Evolutionary conservation across 2,888 invertebrate genomes (phyloP).

Genomic region (Pollenia amentaria): DNA sequence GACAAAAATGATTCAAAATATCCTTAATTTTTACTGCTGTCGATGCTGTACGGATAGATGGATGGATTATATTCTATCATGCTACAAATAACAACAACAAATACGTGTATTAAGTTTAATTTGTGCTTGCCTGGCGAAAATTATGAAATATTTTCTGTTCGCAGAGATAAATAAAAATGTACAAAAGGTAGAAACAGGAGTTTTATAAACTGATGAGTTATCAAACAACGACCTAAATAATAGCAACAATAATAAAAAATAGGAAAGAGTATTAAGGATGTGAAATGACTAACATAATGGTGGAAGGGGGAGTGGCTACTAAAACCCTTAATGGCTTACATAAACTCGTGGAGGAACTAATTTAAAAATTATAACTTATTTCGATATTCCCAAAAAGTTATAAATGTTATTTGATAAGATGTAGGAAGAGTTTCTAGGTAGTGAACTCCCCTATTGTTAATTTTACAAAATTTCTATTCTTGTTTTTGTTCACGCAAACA

Average conservation of each 20-base stretch:
- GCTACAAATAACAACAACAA: conserved; percentile 32
- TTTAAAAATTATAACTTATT: too few species aligned
- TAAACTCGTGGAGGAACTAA: too few species aligned
- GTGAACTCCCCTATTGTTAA: background rate
- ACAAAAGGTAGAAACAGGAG: conserved; percentile 31
- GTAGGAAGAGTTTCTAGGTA: too few species aligned
- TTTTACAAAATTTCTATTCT: background rate
- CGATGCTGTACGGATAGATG: conserved; percentile 19
- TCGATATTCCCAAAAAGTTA: too few species aligned
- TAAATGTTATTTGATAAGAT: too few species aligned
- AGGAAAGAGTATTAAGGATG: conserved; percentile 14
- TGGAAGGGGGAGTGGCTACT: background rate
- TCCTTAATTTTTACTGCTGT: conserved; percentile 37
- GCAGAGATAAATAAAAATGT: conserved; percentile 37
- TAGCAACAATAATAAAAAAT: background rate
- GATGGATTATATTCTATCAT: conserved; percentile 41
- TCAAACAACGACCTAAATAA: conserved; percentile 33
- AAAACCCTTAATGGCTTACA: too few species aligned
- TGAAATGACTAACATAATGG: background rate
- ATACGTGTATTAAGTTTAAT: conserved; percentile 55
- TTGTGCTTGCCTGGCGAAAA: conserved; percentile 68
- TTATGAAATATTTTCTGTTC: conserved; percentile 60
- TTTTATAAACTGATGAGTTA: conserved; percentile 49
- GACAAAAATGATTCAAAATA: conserved; percentile 65
- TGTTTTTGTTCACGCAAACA: conserved; percentile 31